A percentile compares a stretch with the other conserved stretches of the same genome.
Conservation (phyloP, 2,797 vertebrate species). For the Nannoperca obscura region DNA sequence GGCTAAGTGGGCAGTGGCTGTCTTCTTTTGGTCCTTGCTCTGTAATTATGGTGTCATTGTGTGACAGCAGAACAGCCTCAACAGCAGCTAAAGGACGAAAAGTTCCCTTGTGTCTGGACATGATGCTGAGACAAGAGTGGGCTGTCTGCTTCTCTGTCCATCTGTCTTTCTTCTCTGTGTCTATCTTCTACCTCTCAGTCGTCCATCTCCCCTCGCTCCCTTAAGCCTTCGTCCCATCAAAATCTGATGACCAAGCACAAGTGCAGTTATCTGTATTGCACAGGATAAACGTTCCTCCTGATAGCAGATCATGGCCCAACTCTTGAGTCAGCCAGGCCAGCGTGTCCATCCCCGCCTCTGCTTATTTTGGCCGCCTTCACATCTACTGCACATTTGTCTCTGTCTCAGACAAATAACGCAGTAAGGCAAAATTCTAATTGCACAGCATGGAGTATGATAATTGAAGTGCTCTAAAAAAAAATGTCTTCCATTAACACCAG, state of each 20-base stretch:
- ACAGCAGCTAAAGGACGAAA: slow-evolving; percentile 56
- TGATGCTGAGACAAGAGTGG: slow-evolving; percentile 10
- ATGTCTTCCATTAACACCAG: slow-evolving; percentile 48
- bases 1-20: slow-evolving; percentile 66
- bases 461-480: slow-evolving; percentile 47
- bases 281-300: slow-evolving; percentile 63
- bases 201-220: slow-evolving; percentile 7
- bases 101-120: slow-evolving; percentile 53
- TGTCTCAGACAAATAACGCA: slow-evolving; percentile 34
- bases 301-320: slow-evolving; percentile 38
- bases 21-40: slow-evolving; percentile 59
- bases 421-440: slow-evolving; percentile 33
- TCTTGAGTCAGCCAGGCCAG: slow-evolving; percentile 17
- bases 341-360: neutral
- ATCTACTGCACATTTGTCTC: slow-evolving; percentile 27
- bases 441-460: slow-evolving; percentile 40
- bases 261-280: slow-evolving; percentile 65
- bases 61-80: slow-evolving; percentile 60
- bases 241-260: slow-evolving; percentile 66
- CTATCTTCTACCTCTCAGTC: neutral
- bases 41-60: slow-evolving; percentile 78
- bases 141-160: slow-evolving; percentile 19
- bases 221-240: slow-evolving; percentile 42
- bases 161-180: slow-evolving; percentile 16
- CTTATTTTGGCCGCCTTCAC: slow-evolving; percentile 4